A percentile compares a stretch with the other conserved stretches of the same genome.
These are phyloP conservation scores for Nomada hirtipes DNA, from an alignment of 2,888 invertebrate genomes.

Conservation along the genomic window DNA sequence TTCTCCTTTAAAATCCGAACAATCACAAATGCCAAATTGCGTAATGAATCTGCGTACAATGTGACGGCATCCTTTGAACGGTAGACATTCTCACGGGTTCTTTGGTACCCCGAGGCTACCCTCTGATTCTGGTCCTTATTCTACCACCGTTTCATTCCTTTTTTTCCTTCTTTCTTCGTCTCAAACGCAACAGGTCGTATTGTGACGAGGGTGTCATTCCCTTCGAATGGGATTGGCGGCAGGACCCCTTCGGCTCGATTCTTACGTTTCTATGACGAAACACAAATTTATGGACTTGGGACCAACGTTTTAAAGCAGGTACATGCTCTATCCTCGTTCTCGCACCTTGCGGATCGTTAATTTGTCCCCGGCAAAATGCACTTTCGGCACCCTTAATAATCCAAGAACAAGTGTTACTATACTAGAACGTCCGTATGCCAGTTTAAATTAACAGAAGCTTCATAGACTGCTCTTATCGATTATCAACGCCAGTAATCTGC, in stretches of 20 bases:
- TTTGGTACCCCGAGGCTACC: conserved; percentile 30
- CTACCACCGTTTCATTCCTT: conserved; percentile 53
- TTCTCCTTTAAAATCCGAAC: conserved; percentile 26
- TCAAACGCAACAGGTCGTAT: conserved; percentile 78
- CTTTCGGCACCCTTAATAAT: conserved; percentile 25
- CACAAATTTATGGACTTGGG: conserved; percentile 69
- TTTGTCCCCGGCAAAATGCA: conserved; percentile 2
- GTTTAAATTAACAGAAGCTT: conserved; percentile 53
- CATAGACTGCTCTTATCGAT: conserved; percentile 67
- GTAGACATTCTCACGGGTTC: conserved; percentile 78
- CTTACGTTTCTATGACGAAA: conserved; percentile 39
- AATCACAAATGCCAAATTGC: conserved; percentile 78
- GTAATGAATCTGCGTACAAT: conserved; percentile 80
- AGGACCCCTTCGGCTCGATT: conserved; percentile 53
- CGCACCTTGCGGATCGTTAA: conserved; percentile 51
- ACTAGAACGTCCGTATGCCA: conserved; percentile 16
- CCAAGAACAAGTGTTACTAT: background rate
- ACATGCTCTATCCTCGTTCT: conserved; percentile 49
- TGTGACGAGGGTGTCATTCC: conserved; percentile 73
- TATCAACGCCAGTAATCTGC: conserved; percentile 60
- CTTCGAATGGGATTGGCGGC: conserved; percentile 54
- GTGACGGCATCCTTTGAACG: conserved; percentile 80
- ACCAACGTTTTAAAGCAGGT: conserved; percentile 54
- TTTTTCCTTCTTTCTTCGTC: conserved; percentile 50
- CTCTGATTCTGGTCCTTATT: conserved; percentile 34